These are phyloP conservation scores for Halichoerus grypus DNA, from an alignment of 2,113 vertebrate genomes.

Conservation along the genomic window DNA sequence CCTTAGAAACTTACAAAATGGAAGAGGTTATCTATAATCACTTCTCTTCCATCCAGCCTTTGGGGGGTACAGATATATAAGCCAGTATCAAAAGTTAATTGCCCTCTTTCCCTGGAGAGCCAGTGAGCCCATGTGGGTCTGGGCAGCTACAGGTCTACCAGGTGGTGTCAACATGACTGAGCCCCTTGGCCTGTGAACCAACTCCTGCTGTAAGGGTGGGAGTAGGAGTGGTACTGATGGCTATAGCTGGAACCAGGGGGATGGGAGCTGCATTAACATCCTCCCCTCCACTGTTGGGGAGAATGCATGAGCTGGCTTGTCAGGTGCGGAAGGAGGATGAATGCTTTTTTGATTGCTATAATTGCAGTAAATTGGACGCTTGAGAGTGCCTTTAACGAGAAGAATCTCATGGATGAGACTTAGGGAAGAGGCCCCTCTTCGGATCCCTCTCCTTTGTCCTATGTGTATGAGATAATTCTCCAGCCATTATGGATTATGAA, in stretches of 20 bases:
- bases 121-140: neutral
- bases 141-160: neutral
- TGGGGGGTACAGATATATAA: slow-evolving; percentile 30
- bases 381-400: slow-evolving; percentile 87
- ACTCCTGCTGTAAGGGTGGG: slow-evolving; percentile 47
- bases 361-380: slow-evolving; percentile 88
- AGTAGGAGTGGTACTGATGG: slow-evolving; percentile 66
- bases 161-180: neutral
- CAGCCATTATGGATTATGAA: slow-evolving; percentile 86
- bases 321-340: slow-evolving; percentile 88
- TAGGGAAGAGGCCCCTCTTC: slow-evolving; percentile 86
- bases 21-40: slow-evolving; percentile 32
- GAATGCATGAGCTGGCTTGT: slow-evolving; percentile 83
- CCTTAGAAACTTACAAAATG: slow-evolving; percentile 73
- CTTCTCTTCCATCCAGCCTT: slow-evolving; percentile 44
- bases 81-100: slow-evolving; percentile 75
- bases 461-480: slow-evolving; percentile 87
- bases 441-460: slow-evolving; percentile 87
- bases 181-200: neutral
- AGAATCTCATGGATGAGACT: slow-evolving; percentile 87
- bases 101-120: slow-evolving; percentile 56
- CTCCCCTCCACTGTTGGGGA: slow-evolving; percentile 72
- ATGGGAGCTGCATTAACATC: slow-evolving; percentile 76
- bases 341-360: slow-evolving; percentile 91
- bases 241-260: slow-evolving; percentile 65